Conservation (phyloP, 2,888 invertebrate genomes). For the Polia nebulosa region DNA sequence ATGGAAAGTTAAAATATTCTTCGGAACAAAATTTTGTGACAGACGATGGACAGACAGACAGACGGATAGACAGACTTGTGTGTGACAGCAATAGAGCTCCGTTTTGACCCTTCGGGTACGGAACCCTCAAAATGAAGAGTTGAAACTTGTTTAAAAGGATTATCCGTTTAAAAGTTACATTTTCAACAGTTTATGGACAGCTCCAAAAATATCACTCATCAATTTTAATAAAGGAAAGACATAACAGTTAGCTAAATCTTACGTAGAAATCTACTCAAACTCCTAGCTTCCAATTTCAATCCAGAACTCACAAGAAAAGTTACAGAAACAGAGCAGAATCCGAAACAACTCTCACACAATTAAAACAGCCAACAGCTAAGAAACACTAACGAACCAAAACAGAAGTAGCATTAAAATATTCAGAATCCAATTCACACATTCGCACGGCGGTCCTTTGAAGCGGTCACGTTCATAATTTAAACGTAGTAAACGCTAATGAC, state of each 20-base stretch:
- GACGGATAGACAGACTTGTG: no score
- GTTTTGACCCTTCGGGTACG: no score
- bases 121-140: no score
- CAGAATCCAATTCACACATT: slow-evolving; percentile 65
- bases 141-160: no score
- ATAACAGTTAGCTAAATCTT: background rate
- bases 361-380: background rate
- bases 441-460: slow-evolving; percentile 65
- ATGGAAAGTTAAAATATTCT: no score
- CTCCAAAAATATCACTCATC: slow-evolving; percentile 8
- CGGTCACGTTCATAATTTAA: slow-evolving; percentile 66
- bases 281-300: background rate
- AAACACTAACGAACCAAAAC: slow-evolving; percentile 36
- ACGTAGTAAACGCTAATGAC: slow-evolving; percentile 60
- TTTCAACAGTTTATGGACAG: background rate
- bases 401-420: slow-evolving; percentile 53
- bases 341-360: background rate
- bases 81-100: no score
- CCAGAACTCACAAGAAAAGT: background rate
- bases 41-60: no score
- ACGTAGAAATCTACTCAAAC: background rate
- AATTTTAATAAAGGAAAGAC: slow-evolving; percentile 28
- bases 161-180: background rate
- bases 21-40: no score
- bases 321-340: background rate